These are phyloP conservation scores for Cyprinodon tularosa DNA, from an alignment of 2,113 vertebrate genomes.

Conservation along the genomic window DNA sequence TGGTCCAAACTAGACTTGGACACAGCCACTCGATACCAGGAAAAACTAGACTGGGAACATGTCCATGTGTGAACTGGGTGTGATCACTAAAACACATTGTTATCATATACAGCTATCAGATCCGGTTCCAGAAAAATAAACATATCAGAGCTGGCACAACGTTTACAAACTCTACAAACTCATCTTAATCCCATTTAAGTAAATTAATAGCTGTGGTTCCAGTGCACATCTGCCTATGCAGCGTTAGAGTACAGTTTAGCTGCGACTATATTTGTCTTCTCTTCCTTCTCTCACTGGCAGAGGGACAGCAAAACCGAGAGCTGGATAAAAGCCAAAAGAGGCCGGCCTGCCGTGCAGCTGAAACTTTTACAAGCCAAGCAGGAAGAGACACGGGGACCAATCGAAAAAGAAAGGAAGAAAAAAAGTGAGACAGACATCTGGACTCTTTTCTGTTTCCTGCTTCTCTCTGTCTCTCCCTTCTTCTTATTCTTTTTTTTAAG, in stretches of 20 bases:
- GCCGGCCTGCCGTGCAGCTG: conserved; percentile 74
- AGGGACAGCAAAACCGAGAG: conserved; percentile 67
- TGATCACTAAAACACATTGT: conserved; percentile 38
- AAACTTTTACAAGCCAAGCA: conserved; percentile 81
- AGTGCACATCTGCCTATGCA: conserved; percentile 34
- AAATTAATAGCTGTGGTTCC: conserved; percentile 24
- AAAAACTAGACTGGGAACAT: conserved; percentile 12
- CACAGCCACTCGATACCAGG: conserved; percentile 5
- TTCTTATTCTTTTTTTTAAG: conserved; percentile 57
- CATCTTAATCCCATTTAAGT: neutral
- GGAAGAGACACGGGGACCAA: conserved; percentile 72
- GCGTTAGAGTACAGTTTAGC: conserved; percentile 43
- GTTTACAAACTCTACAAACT: conserved; percentile 2
- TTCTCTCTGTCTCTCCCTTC: conserved; percentile 39
- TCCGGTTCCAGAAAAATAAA: conserved; percentile 28
- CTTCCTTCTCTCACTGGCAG: conserved; percentile 50
- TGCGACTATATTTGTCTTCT: conserved; percentile 70
- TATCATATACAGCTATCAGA: conserved; percentile 56
- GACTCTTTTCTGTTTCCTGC: conserved; percentile 34
- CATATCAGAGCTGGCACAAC: conserved; percentile 24
- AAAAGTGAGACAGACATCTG: conserved; percentile 60
- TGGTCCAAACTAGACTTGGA: conserved; percentile 7
- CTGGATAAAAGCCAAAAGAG: conserved; percentile 79
- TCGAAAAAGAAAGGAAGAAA: conserved; percentile 60
- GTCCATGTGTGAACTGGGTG: conserved; percentile 57